These are phyloP conservation scores for Dinoponera quadriceps DNA, from an alignment of 1,140 invertebrate species.

Conservation along the genomic window DNA sequence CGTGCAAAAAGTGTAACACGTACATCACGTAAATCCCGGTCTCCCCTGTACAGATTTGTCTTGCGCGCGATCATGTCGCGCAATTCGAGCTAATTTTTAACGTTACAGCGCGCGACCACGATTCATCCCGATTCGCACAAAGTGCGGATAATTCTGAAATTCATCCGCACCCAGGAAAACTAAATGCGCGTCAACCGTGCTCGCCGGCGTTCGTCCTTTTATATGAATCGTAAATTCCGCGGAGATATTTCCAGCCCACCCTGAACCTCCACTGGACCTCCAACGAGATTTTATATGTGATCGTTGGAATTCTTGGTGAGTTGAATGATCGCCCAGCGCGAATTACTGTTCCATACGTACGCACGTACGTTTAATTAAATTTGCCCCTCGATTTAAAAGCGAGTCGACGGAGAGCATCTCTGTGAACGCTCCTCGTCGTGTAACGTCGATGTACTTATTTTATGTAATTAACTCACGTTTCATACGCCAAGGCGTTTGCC, in stretches of 20 bases:
- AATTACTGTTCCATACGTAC: not conserved
- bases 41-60: too few species aligned
- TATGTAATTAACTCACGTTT: not conserved
- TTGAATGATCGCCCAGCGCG: not conserved
- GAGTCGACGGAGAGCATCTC: not conserved
- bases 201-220: constrained; percentile 11
- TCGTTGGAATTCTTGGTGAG: constrained; percentile 45
- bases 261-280: constrained; percentile 27
- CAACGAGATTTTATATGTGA: constrained; percentile 13
- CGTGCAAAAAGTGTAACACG: too few species aligned
- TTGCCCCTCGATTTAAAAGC: not conserved
- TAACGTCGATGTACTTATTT: not conserved
- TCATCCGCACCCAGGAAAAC: not conserved
- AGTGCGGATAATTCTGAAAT: constrained; percentile 3
- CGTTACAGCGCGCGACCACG: not conserved
- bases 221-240: constrained; percentile 61
- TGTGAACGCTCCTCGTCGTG: not conserved
- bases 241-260: not conserved
- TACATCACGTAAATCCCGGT: too few species aligned
- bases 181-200: constrained; percentile 30
- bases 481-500: not conserved
- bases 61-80: not conserved
- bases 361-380: constrained; percentile 40
- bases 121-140: constrained; percentile 31
- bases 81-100: too few species aligned